A percentile compares a stretch with the other conserved stretches of the same genome.
Evolutionary conservation across 2,113 vertebrate genomes (phyloP).

Genomic region (Varanus komodoensis): DNA sequence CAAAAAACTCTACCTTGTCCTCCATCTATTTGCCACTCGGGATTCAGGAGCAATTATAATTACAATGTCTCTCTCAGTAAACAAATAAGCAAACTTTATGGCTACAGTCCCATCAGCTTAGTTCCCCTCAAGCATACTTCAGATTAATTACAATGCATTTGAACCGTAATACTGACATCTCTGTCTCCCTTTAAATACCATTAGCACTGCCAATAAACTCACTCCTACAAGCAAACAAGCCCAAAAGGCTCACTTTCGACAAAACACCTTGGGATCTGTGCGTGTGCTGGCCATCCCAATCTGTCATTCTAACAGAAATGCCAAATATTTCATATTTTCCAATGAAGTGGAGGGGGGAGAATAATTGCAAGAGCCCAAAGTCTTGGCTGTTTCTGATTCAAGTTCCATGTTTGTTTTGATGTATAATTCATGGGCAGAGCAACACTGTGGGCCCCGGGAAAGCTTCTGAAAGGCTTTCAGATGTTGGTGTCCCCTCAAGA

Average conservation of each 20-base stretch:
- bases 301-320: not conserved
- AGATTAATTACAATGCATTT: slow-evolving; percentile 59
- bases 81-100: slow-evolving; percentile 51
- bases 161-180: slow-evolving; percentile 39
- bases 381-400: not conserved
- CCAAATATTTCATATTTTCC: not conserved
- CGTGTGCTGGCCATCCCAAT: not conserved
- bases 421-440: too few species aligned
- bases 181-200: slow-evolving; percentile 54
- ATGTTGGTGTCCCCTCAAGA: too few species aligned
- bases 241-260: not conserved
- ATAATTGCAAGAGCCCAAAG: not conserved
- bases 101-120: slow-evolving; percentile 51
- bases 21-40: slow-evolving; percentile 33
- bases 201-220: slow-evolving; percentile 52
- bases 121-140: slow-evolving; percentile 54
- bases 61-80: slow-evolving; percentile 42
- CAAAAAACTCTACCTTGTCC: not conserved
- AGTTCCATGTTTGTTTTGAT: not conserved
- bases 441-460: too few species aligned
- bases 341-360: not conserved
- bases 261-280: not conserved
- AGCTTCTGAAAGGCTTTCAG: too few species aligned
- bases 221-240: slow-evolving; percentile 56
- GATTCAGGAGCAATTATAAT: slow-evolving; percentile 60